Conservation (phyloP, 2,797 vertebrate species). For the Halcyon chelicuti region DNA sequence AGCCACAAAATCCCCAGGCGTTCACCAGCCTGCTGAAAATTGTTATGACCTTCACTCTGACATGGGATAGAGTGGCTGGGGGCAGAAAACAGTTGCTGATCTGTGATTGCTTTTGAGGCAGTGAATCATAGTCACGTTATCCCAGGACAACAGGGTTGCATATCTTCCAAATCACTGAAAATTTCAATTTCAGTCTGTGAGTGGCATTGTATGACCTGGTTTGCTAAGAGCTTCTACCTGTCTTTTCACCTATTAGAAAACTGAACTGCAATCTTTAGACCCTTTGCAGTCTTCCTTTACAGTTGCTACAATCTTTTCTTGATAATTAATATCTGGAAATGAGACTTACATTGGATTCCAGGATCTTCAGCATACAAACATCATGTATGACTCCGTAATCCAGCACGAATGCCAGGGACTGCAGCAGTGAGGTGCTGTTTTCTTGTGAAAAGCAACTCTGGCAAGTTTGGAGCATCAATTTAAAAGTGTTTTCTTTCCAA, state of each 20-base stretch:
- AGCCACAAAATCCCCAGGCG: slow-evolving; percentile 51
- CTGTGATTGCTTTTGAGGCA: slow-evolving; percentile 59
- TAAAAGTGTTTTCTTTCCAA: not conserved
- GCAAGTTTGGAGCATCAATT: not conserved
- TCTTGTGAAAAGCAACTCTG: not conserved
- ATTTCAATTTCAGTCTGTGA: slow-evolving; percentile 17
- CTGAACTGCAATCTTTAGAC: not conserved
- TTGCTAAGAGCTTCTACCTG: not conserved
- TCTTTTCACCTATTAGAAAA: not conserved
- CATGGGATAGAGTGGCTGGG: slow-evolving; percentile 3
- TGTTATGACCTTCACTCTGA: slow-evolving; percentile 52
- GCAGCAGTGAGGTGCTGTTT: not conserved
- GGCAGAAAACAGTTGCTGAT: slow-evolving; percentile 31
- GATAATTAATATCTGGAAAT: slow-evolving; percentile 23
- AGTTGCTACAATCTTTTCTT: not conserved
- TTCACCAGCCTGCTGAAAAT: slow-evolving; percentile 31
- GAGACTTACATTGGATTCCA: not conserved
- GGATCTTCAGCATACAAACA: not conserved
- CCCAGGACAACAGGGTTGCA: not conserved
- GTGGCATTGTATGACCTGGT: not conserved
- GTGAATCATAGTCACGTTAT: slow-evolving; percentile 20
- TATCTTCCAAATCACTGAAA: slow-evolving; percentile 59
- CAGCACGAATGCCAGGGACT: not conserved
- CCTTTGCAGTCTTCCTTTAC: not conserved
- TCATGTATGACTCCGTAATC: not conserved